Evolutionary conservation across 1,140 invertebrate species (phyloP).

Genomic region (Tetragnatha versicolor): DNA sequence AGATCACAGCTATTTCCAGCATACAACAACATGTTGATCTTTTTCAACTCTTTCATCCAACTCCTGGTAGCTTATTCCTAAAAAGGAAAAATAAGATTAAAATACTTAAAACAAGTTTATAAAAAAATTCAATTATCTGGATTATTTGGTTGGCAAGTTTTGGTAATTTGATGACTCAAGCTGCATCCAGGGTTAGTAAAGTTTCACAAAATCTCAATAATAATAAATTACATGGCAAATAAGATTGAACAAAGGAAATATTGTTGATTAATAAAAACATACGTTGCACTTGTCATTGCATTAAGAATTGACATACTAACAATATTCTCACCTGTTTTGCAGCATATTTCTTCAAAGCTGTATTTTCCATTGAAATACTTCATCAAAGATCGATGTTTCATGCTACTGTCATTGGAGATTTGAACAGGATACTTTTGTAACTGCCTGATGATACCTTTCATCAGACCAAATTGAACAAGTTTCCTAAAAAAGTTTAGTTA

Average conservation of each 20-base stretch:
- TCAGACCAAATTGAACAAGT: constrained; percentile 88
- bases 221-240: not conserved
- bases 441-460: constrained; percentile 79
- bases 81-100: constrained; percentile 1
- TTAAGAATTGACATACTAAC: not conserved
- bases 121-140: not conserved
- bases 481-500: constrained; percentile 70
- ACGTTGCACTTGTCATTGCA: not conserved
- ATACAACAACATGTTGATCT: constrained; percentile 82
- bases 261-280: not conserved
- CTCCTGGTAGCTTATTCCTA: constrained; percentile 76
- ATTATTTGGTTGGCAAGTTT: not conserved
- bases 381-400: constrained; percentile 62
- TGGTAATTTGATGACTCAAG: not conserved
- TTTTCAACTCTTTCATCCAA: constrained; percentile 86
- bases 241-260: not conserved
- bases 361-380: constrained; percentile 79
- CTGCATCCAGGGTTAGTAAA: not conserved
- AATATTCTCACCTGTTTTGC: constrained; percentile 69
- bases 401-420: constrained; percentile 12
- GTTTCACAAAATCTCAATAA: not conserved
- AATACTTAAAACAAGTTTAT: not conserved
- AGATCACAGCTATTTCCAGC: constrained; percentile 74
- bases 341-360: constrained; percentile 89
- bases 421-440: constrained; percentile 73